Evolutionary conservation across 2,888 invertebrate species (phyloP).

Genomic region (Caenorhabditis sinica): DNA sequence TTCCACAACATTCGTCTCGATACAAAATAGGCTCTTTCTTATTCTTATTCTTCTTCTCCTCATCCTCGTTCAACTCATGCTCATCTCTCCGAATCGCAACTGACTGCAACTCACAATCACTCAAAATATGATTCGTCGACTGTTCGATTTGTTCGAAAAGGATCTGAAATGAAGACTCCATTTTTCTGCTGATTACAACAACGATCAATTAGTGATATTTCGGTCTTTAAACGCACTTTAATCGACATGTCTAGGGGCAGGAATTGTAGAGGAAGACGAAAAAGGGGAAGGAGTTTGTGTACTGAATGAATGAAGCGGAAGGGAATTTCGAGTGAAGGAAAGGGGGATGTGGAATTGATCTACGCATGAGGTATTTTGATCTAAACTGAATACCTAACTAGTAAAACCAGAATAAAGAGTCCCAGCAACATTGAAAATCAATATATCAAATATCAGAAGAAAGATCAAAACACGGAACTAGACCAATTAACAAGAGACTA

Average conservation of each 20-base stretch:
- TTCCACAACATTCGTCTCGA: slow-evolving; percentile 49
- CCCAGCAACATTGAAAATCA: background rate
- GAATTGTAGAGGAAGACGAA: background rate
- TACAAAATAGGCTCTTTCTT: slow-evolving; percentile 5
- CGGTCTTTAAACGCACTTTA: slow-evolving; percentile 57
- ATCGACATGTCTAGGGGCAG: slow-evolving; percentile 45
- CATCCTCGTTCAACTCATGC: slow-evolving; percentile 4
- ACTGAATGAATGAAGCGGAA: slow-evolving; percentile 45
- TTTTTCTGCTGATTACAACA: too few species aligned
- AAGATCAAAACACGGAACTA: slow-evolving; percentile 17
- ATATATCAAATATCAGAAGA: background rate
- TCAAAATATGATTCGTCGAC: slow-evolving; percentile 33
- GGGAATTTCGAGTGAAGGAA: slow-evolving; percentile 39
- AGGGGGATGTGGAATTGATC: slow-evolving; percentile 21
- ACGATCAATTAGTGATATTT: slow-evolving; percentile 28
- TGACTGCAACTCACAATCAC: slow-evolving; percentile 59
- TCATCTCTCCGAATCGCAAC: slow-evolving; percentile 43
- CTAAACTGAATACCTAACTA: background rate
- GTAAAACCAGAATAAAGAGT: background rate
- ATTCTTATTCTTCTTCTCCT: background rate
- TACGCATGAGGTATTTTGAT: slow-evolving; percentile 48
- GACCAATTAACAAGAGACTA: background rate
- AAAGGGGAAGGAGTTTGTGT: background rate
- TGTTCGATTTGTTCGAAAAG: slow-evolving; percentile 64
- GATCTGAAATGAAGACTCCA: slow-evolving; percentile 39